phyloP scores from a whole-genome alignment of 23 tunicate genomes.

The Aplidium turbinatum region DNA sequence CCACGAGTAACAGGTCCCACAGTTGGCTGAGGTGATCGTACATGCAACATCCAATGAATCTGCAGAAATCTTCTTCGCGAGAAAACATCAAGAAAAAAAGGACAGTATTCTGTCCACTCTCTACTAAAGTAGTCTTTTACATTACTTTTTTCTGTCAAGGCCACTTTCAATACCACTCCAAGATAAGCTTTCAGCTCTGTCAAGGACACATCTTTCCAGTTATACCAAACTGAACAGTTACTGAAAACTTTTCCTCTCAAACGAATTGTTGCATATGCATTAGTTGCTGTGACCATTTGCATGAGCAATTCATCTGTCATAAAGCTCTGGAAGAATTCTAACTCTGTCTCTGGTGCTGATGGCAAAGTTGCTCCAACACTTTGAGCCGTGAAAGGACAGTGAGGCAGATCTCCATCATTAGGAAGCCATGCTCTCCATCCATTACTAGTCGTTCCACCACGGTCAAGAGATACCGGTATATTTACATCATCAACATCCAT shows the following conservation, averaged over 20 bases:
- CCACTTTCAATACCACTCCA: slow-evolving; percentile 30
- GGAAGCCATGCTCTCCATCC: slow-evolving; percentile 22
- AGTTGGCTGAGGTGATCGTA: slow-evolving; percentile 24
- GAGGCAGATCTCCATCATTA: slow-evolving; percentile 18
- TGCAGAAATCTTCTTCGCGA: slow-evolving; percentile 22
- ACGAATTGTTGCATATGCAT: slow-evolving; percentile 32
- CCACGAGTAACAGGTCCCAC: slow-evolving; percentile 16
- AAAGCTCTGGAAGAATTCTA: slow-evolving; percentile 15
- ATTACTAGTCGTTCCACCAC: too few species aligned
- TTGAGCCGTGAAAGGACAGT: slow-evolving; percentile 9
- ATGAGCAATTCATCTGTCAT: slow-evolving; percentile 26
- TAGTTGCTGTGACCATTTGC: slow-evolving; percentile 32
- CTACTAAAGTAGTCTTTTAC: slow-evolving; percentile 23
- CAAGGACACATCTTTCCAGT: slow-evolving; percentile 28
- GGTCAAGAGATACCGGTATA: too few species aligned
- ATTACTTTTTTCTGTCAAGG: slow-evolving; percentile 2
- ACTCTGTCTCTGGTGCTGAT: slow-evolving; percentile 8
- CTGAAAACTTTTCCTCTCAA: background rate
- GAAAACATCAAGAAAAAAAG: slow-evolving; percentile 34
- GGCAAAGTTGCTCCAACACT: slow-evolving; percentile 4
- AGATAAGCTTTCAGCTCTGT: slow-evolving; percentile 37
- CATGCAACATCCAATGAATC: slow-evolving; percentile 33
- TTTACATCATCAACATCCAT: background rate
- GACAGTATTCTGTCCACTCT: slow-evolving; percentile 13
- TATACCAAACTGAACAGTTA: slow-evolving; percentile 27